Evolutionary conservation across 2,888 invertebrate species (phyloP), one percentile per base, ranked within the genome.

Genomic region (Agrochola macilenta): DNA sequence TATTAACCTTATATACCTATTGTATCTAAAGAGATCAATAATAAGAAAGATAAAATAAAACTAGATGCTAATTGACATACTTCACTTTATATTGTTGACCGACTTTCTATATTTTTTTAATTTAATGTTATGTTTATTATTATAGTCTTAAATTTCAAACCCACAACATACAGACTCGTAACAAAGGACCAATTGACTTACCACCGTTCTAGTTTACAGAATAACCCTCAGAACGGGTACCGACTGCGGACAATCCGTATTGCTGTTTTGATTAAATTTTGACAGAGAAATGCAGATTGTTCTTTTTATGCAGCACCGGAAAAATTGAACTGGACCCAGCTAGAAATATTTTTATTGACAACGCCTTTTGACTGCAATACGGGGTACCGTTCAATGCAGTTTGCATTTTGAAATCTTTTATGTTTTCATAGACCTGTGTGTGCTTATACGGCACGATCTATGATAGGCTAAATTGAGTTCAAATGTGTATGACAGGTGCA

Each of bases 221-320:
- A 94, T 93, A 94, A 79, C 85, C 72, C 87, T 69, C 57, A 79
- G 52, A 83, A 78, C 81, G 82, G 81, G 87, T 88, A 89, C 86
- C 84, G 83, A 88, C 87, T 82, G 87, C 89, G 91, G 91, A 92
- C 93, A 93, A 92, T 91, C 89, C 91, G 92, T 93, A 94, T 95
- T 95, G 95, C 95, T 95, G 94, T 94, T 95, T 95, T 95, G 95
- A 95, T 95, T 95, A 95, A 95, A 95, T 95, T 95, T 95, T 92
- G 93, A 93, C 94, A 93, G 92, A 87, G 89, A 89, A 90, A 91
- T 93, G 93, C 93, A 93, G 93, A 94, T 93, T 95, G 94, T 91
- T 92, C 93, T 91, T 93, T 94, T 94, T 93, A 92, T 92, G 90
- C 93, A 92, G 87, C 88, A 77, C 85, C 81, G 83, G 79, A 89